Evolutionary conservation across 1,140 invertebrate genomes (phyloP).

Genomic region (Rhopalosiphum padi): DNA sequence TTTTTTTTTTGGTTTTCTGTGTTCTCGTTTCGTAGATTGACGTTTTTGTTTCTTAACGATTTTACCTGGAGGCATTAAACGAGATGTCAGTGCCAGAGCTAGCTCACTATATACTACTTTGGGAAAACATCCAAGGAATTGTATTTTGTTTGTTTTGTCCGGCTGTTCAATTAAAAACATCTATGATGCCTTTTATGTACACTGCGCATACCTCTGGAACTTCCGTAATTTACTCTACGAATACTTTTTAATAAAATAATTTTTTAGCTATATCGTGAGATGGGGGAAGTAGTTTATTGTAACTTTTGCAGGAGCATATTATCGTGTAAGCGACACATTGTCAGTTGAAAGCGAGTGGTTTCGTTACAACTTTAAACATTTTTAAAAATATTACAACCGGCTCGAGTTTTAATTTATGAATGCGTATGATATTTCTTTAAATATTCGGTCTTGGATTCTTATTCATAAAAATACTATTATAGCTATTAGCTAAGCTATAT

Average conservation of each 20-base stretch:
- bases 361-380: background rate
- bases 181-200: slow-evolving; percentile 11
- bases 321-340: background rate
- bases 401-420: background rate
- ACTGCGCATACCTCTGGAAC: background rate
- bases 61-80: slow-evolving; percentile 45
- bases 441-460: background rate
- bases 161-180: slow-evolving; percentile 42
- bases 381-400: background rate
- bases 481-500: background rate
- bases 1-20: background rate
- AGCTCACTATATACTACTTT: background rate
- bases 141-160: slow-evolving; percentile 44
- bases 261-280: background rate
- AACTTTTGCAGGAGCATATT: background rate
- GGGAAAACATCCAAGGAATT: slow-evolving; percentile 34
- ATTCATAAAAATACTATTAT: background rate
- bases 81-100: slow-evolving; percentile 48
- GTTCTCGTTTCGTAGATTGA: background rate
- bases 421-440: background rate
- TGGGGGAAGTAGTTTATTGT: background rate
- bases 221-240: slow-evolving; percentile 24
- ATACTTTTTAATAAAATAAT: slow-evolving; percentile 13
- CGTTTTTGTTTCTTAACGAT: slow-evolving; percentile 36
- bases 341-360: background rate